Conservation (phyloP, 1,140 invertebrate genomes). For the Achatina immaculata region DNA sequence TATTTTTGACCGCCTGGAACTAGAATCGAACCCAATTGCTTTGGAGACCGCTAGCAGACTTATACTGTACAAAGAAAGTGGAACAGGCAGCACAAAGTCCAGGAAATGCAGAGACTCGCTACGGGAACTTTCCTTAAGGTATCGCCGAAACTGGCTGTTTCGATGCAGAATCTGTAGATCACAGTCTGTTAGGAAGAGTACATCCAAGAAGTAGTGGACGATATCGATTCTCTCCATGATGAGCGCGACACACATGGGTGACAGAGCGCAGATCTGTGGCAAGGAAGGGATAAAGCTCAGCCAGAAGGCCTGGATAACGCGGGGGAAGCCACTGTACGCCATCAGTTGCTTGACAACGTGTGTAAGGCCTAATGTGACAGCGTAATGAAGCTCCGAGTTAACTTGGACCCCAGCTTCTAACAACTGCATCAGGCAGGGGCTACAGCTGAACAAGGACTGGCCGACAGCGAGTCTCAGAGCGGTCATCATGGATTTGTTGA, state of each 20-base stretch:
- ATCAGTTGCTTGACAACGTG: constrained; percentile 11
- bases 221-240: not conserved
- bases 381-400: constrained; percentile 16
- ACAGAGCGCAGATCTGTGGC: not conserved
- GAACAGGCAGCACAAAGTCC: not conserved
- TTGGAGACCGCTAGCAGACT: not conserved
- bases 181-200: constrained; percentile 17
- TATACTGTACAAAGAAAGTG: not conserved
- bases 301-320: not conserved
- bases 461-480: not conserved
- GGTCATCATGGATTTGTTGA: not conserved
- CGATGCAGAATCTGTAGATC: not conserved
- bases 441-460: not conserved
- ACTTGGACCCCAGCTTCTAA: not conserved
- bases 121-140: not conserved
- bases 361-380: not conserved
- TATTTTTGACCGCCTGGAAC: not conserved
- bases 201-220: not conserved
- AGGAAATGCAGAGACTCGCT: constrained; percentile 5
- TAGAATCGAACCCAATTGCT: not conserved
- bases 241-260: constrained; percentile 1
- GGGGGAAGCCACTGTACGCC: not conserved
- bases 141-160: not conserved
- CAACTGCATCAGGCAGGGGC: constrained; percentile 5
- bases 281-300: not conserved